Conservation (phyloP, 2,797 vertebrate genomes). For the Dipus sagitta region DNA sequence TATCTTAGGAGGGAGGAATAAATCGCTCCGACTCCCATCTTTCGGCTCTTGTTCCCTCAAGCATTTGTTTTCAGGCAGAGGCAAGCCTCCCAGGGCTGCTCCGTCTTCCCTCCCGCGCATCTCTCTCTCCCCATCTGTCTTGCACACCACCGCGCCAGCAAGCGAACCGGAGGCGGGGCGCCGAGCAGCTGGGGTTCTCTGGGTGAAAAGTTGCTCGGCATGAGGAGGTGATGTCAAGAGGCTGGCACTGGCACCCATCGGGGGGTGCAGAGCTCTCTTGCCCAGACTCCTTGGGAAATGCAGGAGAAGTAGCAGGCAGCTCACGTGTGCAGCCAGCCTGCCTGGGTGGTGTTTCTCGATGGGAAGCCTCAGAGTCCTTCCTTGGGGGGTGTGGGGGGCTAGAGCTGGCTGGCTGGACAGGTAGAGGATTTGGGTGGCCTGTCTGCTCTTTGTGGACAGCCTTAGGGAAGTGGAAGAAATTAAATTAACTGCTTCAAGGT, state of each 20-base stretch:
- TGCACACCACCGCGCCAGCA: neutral
- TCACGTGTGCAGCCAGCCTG: neutral
- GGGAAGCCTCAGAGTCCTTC: neutral
- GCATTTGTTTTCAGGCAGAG: constrained; percentile 41
- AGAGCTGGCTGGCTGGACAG: neutral
- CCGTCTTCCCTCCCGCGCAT: neutral
- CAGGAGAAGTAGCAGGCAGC: constrained; percentile 36
- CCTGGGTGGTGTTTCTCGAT: neutral
- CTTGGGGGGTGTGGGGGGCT: neutral
- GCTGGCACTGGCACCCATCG: neutral
- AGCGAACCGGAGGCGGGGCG: neutral
- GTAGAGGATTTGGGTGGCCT: neutral
- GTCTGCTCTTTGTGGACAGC: neutral
- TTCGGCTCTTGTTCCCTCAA: constrained; percentile 3
- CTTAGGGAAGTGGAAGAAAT: neutral
- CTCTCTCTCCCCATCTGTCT: neutral
- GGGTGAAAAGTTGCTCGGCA: neutral
- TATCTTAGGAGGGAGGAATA: neutral
- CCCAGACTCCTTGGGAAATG: constrained; percentile 48
- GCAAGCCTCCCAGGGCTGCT: neutral
- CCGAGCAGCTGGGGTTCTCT: constrained; percentile 15
- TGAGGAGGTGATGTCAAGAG: neutral
- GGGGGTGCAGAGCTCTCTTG: neutral
- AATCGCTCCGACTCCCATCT: neutral
- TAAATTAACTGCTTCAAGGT: neutral